Evolutionary conservation across 2,888 invertebrate species (phyloP), one percentile per base, ranked within the genome.

Genomic region (Drosophila limbata): DNA sequence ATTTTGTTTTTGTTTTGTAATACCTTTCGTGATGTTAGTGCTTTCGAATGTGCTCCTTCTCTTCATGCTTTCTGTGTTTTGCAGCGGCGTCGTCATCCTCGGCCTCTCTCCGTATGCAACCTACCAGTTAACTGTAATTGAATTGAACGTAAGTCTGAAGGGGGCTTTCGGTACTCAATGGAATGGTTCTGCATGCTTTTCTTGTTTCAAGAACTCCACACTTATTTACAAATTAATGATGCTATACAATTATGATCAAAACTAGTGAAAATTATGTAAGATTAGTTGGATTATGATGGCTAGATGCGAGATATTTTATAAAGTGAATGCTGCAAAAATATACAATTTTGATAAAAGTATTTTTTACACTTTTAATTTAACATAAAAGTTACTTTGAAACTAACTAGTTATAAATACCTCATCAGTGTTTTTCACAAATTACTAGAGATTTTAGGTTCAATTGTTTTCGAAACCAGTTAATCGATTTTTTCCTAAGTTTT

Each of bases 1-100:
- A 86, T 86, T 86, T 86, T 86, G 85, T 89, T 86, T 86, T 86
- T 86, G 85, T 86, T 89, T 85, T 81, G 88, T 85, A 85, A 85
- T 85, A 85, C 85, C 85, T 77, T 82, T 76, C 28, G 83, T 87
- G 89, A 86, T 82, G 85, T 87, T 80, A 82, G 82, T 76, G 84
- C 79, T 77, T 77, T 69, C 65, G 79, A 65, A 64, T 67, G 69
- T 64, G 60, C 63, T 57, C 53, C 63, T 42, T 25, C 66, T 63
- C 17, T 40, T 17, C 19, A 33, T 40, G 13, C 35, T 40, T 45
- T 19, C 15, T 45, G 11, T 37, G 37, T n/a, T n/a, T 37, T 6
- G 40, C 42, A 9, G 47, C 19, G 28, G 53, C 80, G 21, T 51
- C 67, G 63, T 73, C 81, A 57, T 73, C 39, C 64, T n/a, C 45